Evolutionary conservation across 2,797 vertebrate species (phyloP).

Genomic region (Enteromius afrohamiltoni): DNA sequence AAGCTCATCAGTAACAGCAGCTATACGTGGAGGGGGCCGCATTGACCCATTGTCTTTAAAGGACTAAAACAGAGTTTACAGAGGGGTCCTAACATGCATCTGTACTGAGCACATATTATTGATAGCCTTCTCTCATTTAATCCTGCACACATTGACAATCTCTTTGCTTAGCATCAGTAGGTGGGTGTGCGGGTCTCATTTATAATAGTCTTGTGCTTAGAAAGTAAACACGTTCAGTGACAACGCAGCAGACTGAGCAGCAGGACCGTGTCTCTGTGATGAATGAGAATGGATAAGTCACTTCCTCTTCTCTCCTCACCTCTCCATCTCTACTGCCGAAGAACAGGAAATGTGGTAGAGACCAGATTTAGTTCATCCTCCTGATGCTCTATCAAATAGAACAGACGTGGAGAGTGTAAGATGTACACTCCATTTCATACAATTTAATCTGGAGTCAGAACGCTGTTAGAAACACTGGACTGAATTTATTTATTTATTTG

Average conservation of each 20-base stretch:
- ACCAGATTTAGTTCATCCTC: constrained; percentile 23
- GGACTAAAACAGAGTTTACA: constrained; percentile 13
- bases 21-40: not conserved
- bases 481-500: not conserved
- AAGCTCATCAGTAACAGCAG: constrained; percentile 18
- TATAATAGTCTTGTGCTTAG: constrained; percentile 31
- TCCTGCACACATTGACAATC: constrained; percentile 29
- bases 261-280: constrained; percentile 45
- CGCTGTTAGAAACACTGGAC: not conserved
- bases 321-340: constrained; percentile 31
- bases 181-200: constrained; percentile 6
- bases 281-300: constrained; percentile 46
- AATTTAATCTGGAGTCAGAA: constrained; percentile 32
- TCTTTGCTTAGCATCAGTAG: constrained; percentile 32
- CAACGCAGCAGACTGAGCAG: constrained; percentile 28
- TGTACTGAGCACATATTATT: constrained; percentile 31
- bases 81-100: constrained; percentile 16
- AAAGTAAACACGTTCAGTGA: constrained; percentile 42
- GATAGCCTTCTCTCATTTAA: constrained; percentile 18
- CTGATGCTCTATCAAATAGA: constrained; percentile 30
- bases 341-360: constrained; percentile 46
- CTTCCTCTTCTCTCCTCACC: constrained; percentile 45
- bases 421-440: constrained; percentile 18
- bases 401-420: not conserved
- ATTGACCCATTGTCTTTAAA: constrained; percentile 6